Conservation (phyloP, 2,888 invertebrate genomes). For the Agrochola circellaris region DNA sequence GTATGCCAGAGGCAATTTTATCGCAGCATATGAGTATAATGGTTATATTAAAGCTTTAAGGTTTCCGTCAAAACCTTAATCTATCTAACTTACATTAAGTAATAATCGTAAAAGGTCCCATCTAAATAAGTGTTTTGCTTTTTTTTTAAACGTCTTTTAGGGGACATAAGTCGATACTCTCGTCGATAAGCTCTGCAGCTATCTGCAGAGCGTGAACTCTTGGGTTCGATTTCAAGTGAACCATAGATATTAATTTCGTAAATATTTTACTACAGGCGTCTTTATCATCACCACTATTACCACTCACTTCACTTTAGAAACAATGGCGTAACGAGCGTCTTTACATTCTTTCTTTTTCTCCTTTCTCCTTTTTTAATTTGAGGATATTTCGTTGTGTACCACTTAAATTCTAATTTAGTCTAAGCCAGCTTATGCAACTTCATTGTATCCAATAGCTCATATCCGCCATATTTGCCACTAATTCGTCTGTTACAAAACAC, state of each 20-base stretch:
- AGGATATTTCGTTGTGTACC: not conserved
- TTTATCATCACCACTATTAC: not conserved
- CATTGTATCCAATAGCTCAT: slow-evolving; percentile 1
- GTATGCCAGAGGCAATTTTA: not conserved
- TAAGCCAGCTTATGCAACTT: slow-evolving; percentile 30
- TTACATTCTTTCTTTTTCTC: not conserved
- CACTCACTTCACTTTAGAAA: not conserved
- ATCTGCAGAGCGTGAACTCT: not conserved
- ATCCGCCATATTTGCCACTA: slow-evolving; percentile 26
- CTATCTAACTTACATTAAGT: too few species aligned
- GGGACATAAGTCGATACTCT: not conserved
- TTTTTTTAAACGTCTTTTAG: not conserved
- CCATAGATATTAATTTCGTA: not conserved
- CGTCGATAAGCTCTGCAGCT: too few species aligned
- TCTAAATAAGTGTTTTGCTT: not conserved
- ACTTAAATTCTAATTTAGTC: not conserved
- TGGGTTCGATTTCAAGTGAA: not conserved
- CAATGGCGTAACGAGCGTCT: not conserved
- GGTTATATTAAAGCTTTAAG: too few species aligned
- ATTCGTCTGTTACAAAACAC: slow-evolving; percentile 29
- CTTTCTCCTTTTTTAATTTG: not conserved
- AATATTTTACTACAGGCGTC: not conserved
- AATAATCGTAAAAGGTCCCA: too few species aligned
- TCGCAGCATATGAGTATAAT: too few species aligned
- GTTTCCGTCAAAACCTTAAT: too few species aligned